Conservation (phyloP, 2,797 vertebrate species). For the Pristis pectinata region DNA sequence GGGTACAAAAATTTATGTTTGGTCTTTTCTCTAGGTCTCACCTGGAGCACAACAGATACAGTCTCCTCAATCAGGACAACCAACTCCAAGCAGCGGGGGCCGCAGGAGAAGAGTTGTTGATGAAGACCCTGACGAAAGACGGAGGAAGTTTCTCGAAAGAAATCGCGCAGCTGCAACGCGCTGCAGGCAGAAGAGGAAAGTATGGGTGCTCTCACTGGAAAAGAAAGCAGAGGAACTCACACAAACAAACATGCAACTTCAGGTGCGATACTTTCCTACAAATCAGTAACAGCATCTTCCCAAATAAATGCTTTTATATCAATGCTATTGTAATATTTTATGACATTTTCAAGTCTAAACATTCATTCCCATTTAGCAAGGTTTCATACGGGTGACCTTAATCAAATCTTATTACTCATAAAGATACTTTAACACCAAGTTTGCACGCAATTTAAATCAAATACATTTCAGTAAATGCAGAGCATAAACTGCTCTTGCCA, state of each 20-base stretch:
- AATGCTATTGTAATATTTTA: background rate
- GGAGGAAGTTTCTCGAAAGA: slow-evolving; percentile 94
- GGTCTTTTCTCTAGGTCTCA: slow-evolving; percentile 68
- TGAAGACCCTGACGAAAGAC: slow-evolving; percentile 92
- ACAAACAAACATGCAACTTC: slow-evolving; percentile 99
- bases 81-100: slow-evolving; percentile 80
- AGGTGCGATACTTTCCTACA: slow-evolving; percentile 65
- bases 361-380: background rate
- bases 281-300: background rate
- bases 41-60: slow-evolving; percentile 96
- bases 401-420: background rate
- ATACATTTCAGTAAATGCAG: background rate
- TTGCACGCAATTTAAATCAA: background rate
- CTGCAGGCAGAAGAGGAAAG: slow-evolving; percentile 99
- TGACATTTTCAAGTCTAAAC: background rate
- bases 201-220: slow-evolving; percentile 99
- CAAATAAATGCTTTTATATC: background rate
- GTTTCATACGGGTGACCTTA: background rate
- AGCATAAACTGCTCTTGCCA: background rate
- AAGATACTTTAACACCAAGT: background rate
- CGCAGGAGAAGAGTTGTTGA: slow-evolving; percentile 88
- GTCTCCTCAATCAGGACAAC: slow-evolving; percentile 88
- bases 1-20: background rate
- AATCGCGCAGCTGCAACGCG: slow-evolving; percentile 94
- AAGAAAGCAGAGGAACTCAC: slow-evolving; percentile 99